Base-by-base conservation (phyloP, 64 coral and sea anemone genomes). In the Stylophora pistillata region DNA sequence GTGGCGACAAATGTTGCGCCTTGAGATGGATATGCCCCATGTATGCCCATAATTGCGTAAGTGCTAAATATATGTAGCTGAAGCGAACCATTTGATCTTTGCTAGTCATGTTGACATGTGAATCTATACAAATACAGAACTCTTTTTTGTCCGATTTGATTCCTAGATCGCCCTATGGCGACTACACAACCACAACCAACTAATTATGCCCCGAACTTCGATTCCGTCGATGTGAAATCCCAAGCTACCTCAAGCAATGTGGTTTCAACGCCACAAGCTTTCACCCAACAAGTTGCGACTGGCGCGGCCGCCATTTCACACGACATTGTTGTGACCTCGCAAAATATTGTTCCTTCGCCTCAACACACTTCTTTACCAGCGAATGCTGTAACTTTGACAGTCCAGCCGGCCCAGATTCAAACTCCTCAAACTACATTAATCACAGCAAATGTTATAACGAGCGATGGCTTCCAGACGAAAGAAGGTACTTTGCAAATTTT, bases 141-240 rank as follows among this genome's bases (percentile, higher is more conserved):
- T 74, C 20, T 63, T 74, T 88, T 70, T 64, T 93, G 65, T 91
- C 83, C 76, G 56, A 83, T 88, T 93, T 93, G 65, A 64, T 74
- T 92, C 89, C 17, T 86, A 96, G 95, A 93, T 88, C 92, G 90
- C 89, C 88, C 33, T 52, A 96, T 96, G 95, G 95, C 95, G 73
- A 91, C 95, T 18, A 87, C 95, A 87, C 91, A 93, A 37, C 87
- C 95, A 16, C 95, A 96, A 65, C 91, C 63, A 88, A 93, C 72
- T 62, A 93, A 87, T 79, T 82, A 93, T 56, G 28, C 91, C 30
- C 91, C 89, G 25, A 93, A 72, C 60, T 84, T 70, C 31, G 80
- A 84, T 53, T 84, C 80, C 15, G 62, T 60, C 80, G 80, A 84
- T 58, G 91, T 82, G 21, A 88, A 88, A 82, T 93, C 91, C 21